Percentiles rank a stretch among this genome's conserved stretches.
These are phyloP conservation scores for Gobio occitaniae DNA, from an alignment of 2,797 vertebrate species.

Conservation along the genomic window DNA sequence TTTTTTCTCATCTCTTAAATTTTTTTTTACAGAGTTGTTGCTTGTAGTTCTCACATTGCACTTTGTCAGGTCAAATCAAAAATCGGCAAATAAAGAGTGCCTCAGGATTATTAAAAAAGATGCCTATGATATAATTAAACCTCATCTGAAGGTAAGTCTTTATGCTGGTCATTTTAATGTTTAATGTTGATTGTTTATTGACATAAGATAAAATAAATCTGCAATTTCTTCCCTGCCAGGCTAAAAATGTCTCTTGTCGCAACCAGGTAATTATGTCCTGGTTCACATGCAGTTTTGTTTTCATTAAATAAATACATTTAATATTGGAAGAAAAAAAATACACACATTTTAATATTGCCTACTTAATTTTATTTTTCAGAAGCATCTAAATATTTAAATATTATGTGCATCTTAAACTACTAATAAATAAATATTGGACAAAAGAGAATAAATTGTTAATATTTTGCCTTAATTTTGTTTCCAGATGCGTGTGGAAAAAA, in stretches of 20 bases:
- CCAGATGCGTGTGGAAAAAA: fast-evolving
- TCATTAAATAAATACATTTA: no score
- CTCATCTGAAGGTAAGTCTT: conserved; percentile 29
- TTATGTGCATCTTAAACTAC: conserved; percentile 45
- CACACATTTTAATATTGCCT: not conserved
- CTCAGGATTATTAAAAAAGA: not conserved
- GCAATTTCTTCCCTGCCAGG: not conserved
- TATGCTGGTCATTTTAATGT: not conserved
- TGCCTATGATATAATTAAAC: fast-evolving
- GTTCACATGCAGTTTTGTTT: not conserved
- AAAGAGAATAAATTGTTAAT: not conserved
- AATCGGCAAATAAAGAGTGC: not conserved
- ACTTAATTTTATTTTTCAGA: not conserved
- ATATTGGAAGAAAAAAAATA: no score
- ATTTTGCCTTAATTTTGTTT: not conserved
- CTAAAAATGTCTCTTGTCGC: fast-evolving
- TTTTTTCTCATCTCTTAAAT: not conserved
- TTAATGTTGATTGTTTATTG: not conserved
- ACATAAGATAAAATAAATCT: not conserved
- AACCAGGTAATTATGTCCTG: not conserved
- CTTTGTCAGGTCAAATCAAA: not conserved
- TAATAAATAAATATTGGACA: not conserved
- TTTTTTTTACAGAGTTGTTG: conserved; percentile 52
- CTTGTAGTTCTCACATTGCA: conserved; percentile 42
- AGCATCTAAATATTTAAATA: not conserved